Conservation (phyloP, 2,888 invertebrate genomes). For the Drosophila mayaguana region DNA sequence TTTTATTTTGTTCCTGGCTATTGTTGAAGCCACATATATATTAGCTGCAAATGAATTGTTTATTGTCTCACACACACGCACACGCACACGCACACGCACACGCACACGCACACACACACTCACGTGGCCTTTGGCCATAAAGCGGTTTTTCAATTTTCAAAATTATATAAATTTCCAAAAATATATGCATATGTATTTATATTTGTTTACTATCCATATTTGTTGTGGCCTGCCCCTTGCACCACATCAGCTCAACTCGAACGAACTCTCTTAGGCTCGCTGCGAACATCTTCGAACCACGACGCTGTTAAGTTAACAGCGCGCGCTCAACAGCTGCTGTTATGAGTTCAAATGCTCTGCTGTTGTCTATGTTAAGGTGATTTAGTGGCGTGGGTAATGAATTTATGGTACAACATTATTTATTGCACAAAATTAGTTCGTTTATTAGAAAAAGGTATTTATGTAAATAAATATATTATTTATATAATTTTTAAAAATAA, state of each 20-base stretch:
- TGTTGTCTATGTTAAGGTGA: no score
- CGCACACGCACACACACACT: neutral
- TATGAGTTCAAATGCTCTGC: neutral
- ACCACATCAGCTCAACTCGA: neutral
- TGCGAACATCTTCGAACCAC: conserved; percentile 39
- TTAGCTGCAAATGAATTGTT: conserved; percentile 44
- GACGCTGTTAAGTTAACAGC: conserved; percentile 46
- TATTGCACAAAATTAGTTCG: no score
- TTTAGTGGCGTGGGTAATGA: neutral
- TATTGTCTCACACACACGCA: conserved; percentile 6
- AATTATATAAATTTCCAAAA: conserved; percentile 24
- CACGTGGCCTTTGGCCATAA: conserved; percentile 21
- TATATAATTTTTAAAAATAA: no score
- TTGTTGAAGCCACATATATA: conserved; percentile 1
- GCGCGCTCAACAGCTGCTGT: conserved; percentile 13
- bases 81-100: neutral
- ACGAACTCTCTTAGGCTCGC: conserved; percentile 15
- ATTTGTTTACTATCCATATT: conserved; percentile 4
- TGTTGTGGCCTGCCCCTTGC: neutral
- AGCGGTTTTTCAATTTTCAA: conserved; percentile 32
- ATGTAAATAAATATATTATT: no score
- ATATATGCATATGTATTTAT: conserved; percentile 2
- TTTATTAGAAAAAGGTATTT: no score
- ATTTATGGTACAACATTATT: no score
- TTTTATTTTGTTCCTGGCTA: conserved; percentile 9